Base-by-base conservation (phyloP, 1,140 invertebrate species). In the Apis dorsata region DNA sequence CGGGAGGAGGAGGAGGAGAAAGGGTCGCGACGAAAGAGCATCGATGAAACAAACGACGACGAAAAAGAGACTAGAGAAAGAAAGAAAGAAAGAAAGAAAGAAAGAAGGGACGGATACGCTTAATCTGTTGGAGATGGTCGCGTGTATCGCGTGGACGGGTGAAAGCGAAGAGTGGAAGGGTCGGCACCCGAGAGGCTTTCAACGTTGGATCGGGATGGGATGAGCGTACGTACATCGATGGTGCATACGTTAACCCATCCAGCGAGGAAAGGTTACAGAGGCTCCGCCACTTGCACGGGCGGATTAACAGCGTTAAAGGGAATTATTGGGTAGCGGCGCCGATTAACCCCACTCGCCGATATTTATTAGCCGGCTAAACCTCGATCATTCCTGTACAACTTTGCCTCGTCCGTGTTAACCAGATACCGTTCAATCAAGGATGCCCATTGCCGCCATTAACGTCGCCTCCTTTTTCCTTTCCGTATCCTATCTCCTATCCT, bases 341-440 rank as follows among this genome's bases (percentile, higher is more conserved):
- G 83, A 72, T 87, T 85, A 86, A 87, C 83, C 84, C 84, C 68
- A 7, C 34, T 79, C 73, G 34, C 24, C 49, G 80, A 91, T 91
- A 90, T 91, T 91, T 90, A 89, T 91, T 90, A 88, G 85, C 83
- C 82, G 75, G 51, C 83, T 89, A 83, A 90, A 88, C 60, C 81
- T 63, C 69, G 80, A 86, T 86, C 85, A 83, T 84, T 77, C 84
- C 81, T 84, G 84, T 84, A 17, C 51, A 49, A 81, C 49, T 75
- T 44, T 13, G 49, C 75, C 34, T 57, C 57, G 79, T 76, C 70
- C 73, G 63, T 69, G 72, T 79, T 85, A 86, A 86, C 62, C 63
- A 72, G 82, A 72, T 70, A 88, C 81, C 78, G 66, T 78, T 80
- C 79, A 59, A 85, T 87, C 74, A 85, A 79, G 55, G 72, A 19